These are phyloP conservation scores for Stenurella melanura DNA, from an alignment of 2,888 invertebrate species.

Conservation along the genomic window DNA sequence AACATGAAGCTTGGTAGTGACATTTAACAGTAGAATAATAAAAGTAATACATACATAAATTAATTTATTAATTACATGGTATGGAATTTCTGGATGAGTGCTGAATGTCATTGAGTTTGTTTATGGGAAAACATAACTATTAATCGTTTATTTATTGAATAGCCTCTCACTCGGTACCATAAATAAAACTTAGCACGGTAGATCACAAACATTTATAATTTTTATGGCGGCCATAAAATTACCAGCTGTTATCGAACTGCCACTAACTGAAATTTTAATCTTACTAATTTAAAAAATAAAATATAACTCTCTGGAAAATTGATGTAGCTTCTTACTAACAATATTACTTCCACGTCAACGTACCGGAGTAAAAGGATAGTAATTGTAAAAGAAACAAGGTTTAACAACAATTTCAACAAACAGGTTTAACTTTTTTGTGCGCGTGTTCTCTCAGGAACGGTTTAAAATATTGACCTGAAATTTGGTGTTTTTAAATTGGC, in stretches of 20 bases:
- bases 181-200: conserved; percentile 1
- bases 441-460: too few species aligned
- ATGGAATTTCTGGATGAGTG: conserved; percentile 17
- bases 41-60: conserved; percentile 23
- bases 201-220: conserved; percentile 7
- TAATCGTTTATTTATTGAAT: conserved; percentile 17
- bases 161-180: not conserved
- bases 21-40: conserved; percentile 19
- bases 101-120: conserved; percentile 11
- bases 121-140: conserved; percentile 10
- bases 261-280: conserved; percentile 3
- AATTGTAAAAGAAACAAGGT: too few species aligned
- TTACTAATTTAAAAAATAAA: not conserved
- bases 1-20: not conserved
- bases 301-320: not conserved
- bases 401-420: too few species aligned
- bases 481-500: too few species aligned
- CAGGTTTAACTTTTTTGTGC: too few species aligned
- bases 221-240: not conserved
- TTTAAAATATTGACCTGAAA: too few species aligned
- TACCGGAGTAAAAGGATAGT: too few species aligned
- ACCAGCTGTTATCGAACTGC: not conserved
- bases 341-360: too few species aligned
- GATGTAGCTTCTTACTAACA: not conserved
- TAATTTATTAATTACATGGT: conserved; percentile 26